Percentiles rank a stretch among this genome's conserved stretches.
Conservation (phyloP, 2,797 vertebrate species). For the Macropodus opercularis region DNA sequence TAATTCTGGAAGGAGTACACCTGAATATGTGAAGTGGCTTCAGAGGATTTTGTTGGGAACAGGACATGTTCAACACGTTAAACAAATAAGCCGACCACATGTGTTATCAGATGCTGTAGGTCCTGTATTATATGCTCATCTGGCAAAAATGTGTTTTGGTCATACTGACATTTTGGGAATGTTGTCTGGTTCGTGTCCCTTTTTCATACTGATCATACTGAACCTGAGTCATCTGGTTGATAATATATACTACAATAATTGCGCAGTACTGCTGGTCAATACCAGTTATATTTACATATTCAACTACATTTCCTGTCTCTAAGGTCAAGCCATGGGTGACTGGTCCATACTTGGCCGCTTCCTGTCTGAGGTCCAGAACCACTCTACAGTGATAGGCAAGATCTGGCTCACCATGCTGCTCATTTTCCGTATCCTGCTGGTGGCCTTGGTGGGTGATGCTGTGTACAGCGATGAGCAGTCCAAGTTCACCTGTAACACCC, state of each 20-base stretch:
- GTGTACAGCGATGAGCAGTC: constrained; percentile 74
- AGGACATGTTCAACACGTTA: too few relatives aligned
- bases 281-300: neutral
- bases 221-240: neutral
- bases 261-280: neutral
- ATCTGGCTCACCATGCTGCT: constrained; percentile 78
- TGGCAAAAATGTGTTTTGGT: too few relatives aligned
- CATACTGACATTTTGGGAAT: too few relatives aligned
- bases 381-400: constrained; percentile 75
- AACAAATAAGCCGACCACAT: too few relatives aligned
- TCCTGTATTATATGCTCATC: too few relatives aligned
- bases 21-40: too few relatives aligned
- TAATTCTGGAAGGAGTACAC: too few relatives aligned
- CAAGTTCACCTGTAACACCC: constrained; percentile 75
- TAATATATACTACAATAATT: too few relatives aligned
- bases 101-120: too few relatives aligned
- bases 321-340: constrained; percentile 68
- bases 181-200: too few relatives aligned
- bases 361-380: constrained; percentile 75
- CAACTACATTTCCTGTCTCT: neutral
- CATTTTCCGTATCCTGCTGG: constrained; percentile 76
- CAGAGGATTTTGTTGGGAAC: too few relatives aligned
- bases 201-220: neutral
- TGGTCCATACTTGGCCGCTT: constrained; percentile 77
- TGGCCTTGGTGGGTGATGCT: constrained; percentile 69